Conservation (phyloP, 2,113 vertebrate genomes). For the Lepidothrix coronata region DNA sequence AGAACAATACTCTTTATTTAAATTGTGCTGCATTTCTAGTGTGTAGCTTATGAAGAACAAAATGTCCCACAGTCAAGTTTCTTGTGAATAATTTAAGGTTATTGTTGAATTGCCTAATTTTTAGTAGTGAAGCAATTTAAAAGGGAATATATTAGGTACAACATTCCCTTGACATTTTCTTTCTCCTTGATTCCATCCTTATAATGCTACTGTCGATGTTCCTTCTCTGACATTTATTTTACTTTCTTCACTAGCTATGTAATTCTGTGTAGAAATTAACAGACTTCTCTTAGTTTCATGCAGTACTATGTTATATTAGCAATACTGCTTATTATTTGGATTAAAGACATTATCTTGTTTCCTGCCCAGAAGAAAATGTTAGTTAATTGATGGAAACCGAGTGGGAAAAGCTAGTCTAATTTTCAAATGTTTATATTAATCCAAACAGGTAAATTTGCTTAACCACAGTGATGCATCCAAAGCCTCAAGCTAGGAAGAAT, state of each 20-base stretch:
- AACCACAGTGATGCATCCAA: background rate
- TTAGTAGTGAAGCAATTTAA: background rate
- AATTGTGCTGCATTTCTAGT: background rate
- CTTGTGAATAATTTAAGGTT: background rate
- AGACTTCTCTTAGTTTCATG: background rate
- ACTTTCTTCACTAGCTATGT: background rate
- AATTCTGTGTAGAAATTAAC: background rate
- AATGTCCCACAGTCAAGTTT: background rate
- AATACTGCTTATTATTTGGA: background rate
- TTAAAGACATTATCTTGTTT: background rate
- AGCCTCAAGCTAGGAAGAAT: background rate
- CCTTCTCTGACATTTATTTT: background rate
- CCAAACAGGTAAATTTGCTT: constrained; percentile 24
- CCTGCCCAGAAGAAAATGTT: background rate
- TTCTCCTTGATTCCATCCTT: constrained; percentile 5
- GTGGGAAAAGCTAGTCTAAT: background rate
- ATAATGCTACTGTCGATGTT: background rate
- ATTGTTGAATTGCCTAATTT: background rate
- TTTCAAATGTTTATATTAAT: constrained; percentile 35
- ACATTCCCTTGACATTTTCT: constrained; percentile 10
- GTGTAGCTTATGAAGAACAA: background rate
- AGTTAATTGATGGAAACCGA: background rate
- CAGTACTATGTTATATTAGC: background rate
- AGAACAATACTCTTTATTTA: background rate
- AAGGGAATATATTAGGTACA: background rate